These are phyloP conservation scores for Linepithema humile DNA, from an alignment of 1,140 invertebrate genomes.

Conservation along the genomic window DNA sequence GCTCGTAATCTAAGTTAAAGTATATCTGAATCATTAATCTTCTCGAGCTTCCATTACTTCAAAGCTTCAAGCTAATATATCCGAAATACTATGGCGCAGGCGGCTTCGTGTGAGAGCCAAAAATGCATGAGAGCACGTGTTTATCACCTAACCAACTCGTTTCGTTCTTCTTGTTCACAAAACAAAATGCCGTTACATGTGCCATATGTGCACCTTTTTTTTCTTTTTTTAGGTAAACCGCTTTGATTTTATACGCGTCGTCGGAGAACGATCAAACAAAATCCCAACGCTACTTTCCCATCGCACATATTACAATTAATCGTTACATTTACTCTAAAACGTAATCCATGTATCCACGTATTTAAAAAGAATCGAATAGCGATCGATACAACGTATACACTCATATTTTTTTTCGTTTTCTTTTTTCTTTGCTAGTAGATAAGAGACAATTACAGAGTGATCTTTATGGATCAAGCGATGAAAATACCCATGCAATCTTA, in stretches of 20 bases:
- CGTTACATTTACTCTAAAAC: slow-evolving; percentile 38
- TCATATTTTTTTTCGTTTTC: slow-evolving; percentile 36
- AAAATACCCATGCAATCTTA: slow-evolving; percentile 47
- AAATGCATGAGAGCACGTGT: slow-evolving; percentile 61
- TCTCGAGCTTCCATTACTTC: slow-evolving; percentile 47
- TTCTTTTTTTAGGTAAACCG: background rate
- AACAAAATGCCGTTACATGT: slow-evolving; percentile 27
- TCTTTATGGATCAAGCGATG: slow-evolving; percentile 25
- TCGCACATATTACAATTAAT: slow-evolving; percentile 24
- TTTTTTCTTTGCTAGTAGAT: slow-evolving; percentile 41
- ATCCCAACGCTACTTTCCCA: background rate
- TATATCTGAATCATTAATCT: slow-evolving; percentile 56
- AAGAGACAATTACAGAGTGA: slow-evolving; percentile 31
- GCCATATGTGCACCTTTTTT: background rate
- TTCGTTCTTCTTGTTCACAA: background rate
- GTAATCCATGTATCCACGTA: slow-evolving; percentile 25
- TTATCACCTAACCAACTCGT: slow-evolving; percentile 5
- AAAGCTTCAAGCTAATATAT: slow-evolving; percentile 60
- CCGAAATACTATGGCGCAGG: slow-evolving; percentile 59
- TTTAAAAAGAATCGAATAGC: slow-evolving; percentile 35
- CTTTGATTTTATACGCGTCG: slow-evolving; percentile 17
- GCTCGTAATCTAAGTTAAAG: slow-evolving; percentile 42
- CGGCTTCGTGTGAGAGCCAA: slow-evolving; percentile 51
- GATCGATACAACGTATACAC: slow-evolving; percentile 31
- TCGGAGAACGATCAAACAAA: background rate